Conservation (phyloP, 2,888 invertebrate species). For the Tipula lateralis region DNA sequence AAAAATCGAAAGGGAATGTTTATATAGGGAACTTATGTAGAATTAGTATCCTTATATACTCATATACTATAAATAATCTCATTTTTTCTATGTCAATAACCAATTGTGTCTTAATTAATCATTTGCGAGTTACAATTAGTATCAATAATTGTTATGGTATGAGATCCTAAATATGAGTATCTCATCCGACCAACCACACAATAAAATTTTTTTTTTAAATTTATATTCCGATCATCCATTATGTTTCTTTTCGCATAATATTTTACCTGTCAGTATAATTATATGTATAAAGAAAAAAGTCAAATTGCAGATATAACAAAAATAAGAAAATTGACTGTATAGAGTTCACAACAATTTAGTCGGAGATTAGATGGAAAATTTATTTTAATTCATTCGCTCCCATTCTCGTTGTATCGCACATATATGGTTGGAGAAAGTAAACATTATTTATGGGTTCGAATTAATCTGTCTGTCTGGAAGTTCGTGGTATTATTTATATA, state of each 20-base stretch:
- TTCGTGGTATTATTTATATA: neutral
- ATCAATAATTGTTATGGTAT: neutral
- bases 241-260: neutral
- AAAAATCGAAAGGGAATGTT: neutral
- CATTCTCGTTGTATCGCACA: neutral
- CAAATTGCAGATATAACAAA: too few relatives aligned
- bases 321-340: neutral
- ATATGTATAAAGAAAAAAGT: neutral
- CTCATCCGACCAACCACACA: neutral
- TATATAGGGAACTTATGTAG: too few relatives aligned
- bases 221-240: neutral
- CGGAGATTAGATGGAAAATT: neutral
- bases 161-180: neutral
- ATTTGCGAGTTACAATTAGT: neutral
- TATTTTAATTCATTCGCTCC: neutral
- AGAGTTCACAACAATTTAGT: neutral
- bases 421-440: neutral
- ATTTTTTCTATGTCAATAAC: conserved; percentile 20
- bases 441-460: neutral
- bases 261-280: conserved; percentile 12
- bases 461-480: neutral
- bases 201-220: neutral
- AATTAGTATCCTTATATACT: too few relatives aligned
- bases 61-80: neutral
- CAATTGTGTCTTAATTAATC: conserved; percentile 1